Evolutionary conservation across 2,888 invertebrate genomes (phyloP).

Genomic region (Muschampia plurimacula): DNA sequence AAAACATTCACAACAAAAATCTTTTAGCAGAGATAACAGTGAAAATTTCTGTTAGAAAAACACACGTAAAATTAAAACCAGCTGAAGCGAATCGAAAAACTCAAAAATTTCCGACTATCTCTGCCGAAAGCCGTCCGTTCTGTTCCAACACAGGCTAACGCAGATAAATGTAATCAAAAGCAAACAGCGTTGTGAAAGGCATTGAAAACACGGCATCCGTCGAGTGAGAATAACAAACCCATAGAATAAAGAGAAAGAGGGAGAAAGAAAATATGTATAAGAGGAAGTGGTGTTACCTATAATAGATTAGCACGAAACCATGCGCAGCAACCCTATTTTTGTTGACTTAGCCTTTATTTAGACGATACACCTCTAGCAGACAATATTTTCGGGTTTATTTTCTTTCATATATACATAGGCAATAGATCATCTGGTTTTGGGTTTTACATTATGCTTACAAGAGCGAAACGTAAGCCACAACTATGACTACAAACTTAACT

Average conservation of each 20-base stretch:
- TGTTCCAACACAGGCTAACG: conserved; percentile 34
- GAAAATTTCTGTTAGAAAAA: conserved; percentile 14
- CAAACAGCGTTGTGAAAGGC: conserved; percentile 38
- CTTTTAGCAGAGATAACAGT: conserved; percentile 11
- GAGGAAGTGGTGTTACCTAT: too few relatives aligned
- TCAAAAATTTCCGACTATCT: conserved; percentile 21
- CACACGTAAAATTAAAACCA: conserved; percentile 30
- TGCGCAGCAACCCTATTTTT: too few relatives aligned
- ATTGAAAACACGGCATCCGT: conserved; percentile 35
- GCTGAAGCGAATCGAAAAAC: conserved; percentile 24
- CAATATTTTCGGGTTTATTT: too few relatives aligned
- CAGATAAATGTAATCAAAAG: conserved; percentile 41
- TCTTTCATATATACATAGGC: too few relatives aligned
- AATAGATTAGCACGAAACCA: too few relatives aligned
- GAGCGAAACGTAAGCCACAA: too few relatives aligned
- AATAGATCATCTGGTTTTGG: too few relatives aligned
- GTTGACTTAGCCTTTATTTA: too few relatives aligned
- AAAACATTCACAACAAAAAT: conserved; percentile 6
- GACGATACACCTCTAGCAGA: too few relatives aligned
- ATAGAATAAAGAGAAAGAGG: background rate
- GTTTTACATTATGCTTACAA: too few relatives aligned
- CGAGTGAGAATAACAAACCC: conserved; percentile 37
- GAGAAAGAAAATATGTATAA: too few relatives aligned
- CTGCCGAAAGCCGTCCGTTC: conserved; percentile 20
- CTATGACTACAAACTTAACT: too few relatives aligned